phyloP scores from a whole-genome alignment of 2,888 invertebrate species.

The Neuroscelio doddi region DNA sequence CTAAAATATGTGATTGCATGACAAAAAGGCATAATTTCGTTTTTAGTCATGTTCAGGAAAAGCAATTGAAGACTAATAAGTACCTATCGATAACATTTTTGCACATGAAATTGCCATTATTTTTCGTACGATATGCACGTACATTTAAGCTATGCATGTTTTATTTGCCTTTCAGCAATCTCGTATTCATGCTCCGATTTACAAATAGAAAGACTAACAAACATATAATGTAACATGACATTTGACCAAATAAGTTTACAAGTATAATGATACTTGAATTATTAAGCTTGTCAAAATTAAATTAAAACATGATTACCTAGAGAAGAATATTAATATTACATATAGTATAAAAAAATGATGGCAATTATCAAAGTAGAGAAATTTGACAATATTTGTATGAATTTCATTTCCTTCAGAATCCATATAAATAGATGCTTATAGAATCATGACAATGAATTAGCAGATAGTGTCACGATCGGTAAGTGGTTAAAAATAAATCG shows the following conservation, averaged over 20 bases:
- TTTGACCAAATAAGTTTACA: conserved; percentile 12
- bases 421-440: conserved; percentile 42
- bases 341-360: too few relatives aligned
- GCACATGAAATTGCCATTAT: conserved; percentile 6
- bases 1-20: conserved; percentile 25
- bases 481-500: conserved; percentile 41
- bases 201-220: neutral
- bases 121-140: neutral
- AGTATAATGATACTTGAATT: too few relatives aligned
- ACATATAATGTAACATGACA: conserved; percentile 12
- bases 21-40: conserved; percentile 32
- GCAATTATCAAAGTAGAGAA: conserved; percentile 20
- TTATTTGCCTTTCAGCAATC: neutral
- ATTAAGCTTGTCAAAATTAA: too few relatives aligned
- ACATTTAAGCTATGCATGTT: neutral
- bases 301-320: too few relatives aligned
- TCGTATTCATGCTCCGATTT: neutral
- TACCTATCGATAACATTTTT: conserved; percentile 27
- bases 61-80: conserved; percentile 42
- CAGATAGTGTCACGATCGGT: conserved; percentile 48
- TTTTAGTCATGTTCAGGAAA: conserved; percentile 33
- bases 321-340: too few relatives aligned
- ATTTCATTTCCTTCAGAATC: conserved; percentile 37
- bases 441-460: conserved; percentile 49
- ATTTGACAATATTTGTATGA: conserved; percentile 35